These are phyloP conservation scores for Kryptolebias ocellatus DNA, from an alignment of 2,797 vertebrate species.

Conservation along the genomic window DNA sequence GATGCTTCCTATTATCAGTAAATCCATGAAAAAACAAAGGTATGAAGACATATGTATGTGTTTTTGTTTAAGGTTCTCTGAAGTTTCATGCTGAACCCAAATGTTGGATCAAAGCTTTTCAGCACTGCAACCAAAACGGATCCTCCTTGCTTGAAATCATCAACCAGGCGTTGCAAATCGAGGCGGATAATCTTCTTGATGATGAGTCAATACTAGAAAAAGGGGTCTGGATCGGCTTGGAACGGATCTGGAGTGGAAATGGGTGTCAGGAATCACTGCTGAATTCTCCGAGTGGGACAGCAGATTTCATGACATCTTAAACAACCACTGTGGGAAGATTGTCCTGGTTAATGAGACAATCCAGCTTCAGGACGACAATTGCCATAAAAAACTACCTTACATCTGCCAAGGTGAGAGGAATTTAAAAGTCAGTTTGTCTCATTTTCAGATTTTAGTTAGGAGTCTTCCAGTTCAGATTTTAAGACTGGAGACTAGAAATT, in stretches of 20 bases:
- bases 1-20: too few relatives aligned
- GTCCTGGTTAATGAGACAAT: fast-evolving
- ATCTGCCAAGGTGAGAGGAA: constrained; percentile 29
- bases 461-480: too few relatives aligned
- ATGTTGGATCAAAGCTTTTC: constrained; percentile 30
- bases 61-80: too few relatives aligned
- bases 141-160: constrained; percentile 13
- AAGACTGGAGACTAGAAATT: too few relatives aligned
- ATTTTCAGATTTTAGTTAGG: too few relatives aligned
- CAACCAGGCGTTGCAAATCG: fast-evolving
- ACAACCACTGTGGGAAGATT: constrained; percentile 45
- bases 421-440: background rate
- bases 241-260: constrained; percentile 15
- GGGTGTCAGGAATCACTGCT: background rate
- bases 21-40: too few relatives aligned
- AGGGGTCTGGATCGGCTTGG: constrained; percentile 25
- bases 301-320: fast-evolving
- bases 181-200: fast-evolving
- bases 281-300: background rate
- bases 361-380: fast-evolving
- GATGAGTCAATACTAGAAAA: fast-evolving
- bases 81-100: too few relatives aligned
- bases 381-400: constrained; percentile 2
- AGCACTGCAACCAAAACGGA: fast-evolving
- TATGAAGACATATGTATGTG: too few relatives aligned